These are phyloP conservation scores for Cyclina sinensis DNA, from an alignment of 1,140 invertebrate species.

Conservation along the genomic window DNA sequence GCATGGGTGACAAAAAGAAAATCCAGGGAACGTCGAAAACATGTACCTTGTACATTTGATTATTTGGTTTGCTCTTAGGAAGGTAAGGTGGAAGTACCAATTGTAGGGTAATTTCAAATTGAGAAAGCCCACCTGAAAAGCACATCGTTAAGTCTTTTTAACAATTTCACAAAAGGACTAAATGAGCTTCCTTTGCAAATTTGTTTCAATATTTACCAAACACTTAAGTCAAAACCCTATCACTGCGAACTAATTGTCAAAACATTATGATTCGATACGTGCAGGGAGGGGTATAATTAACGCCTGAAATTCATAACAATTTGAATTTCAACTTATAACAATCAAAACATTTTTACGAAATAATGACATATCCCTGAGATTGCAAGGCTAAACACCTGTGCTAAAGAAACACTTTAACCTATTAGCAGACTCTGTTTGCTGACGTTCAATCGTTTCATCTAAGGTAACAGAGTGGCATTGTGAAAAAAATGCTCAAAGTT, in stretches of 20 bases:
- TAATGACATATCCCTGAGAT: slow-evolving; percentile 13
- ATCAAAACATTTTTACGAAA: slow-evolving; percentile 30
- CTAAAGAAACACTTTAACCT: neutral
- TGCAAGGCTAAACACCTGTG: slow-evolving; percentile 43
- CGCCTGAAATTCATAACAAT: slow-evolving; percentile 19
- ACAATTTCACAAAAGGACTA: slow-evolving; percentile 14
- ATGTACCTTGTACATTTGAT: too few species aligned
- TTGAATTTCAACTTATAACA: slow-evolving; percentile 17
- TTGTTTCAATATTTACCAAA: slow-evolving; percentile 66
- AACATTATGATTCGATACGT: slow-evolving; percentile 54
- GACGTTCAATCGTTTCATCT: slow-evolving; percentile 33
- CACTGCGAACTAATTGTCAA: slow-evolving; percentile 55
- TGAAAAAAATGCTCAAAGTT: slow-evolving; percentile 39
- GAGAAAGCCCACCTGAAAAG: slow-evolving; percentile 24
- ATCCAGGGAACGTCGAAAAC: neutral
- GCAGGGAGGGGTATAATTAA: slow-evolving; percentile 36
- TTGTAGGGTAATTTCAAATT: slow-evolving; percentile 9
- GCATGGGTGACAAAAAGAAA: too few species aligned
- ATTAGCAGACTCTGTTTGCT: slow-evolving; percentile 33
- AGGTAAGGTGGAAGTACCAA: neutral
- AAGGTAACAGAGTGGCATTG: slow-evolving; percentile 44
- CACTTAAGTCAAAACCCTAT: slow-evolving; percentile 59
- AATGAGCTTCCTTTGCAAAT: slow-evolving; percentile 43
- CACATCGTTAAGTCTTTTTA: slow-evolving; percentile 46
- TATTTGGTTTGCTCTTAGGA: neutral